A percentile compares a stretch with the other conserved stretches of the same genome.
Evolutionary conservation across 2,113 vertebrate species (phyloP).

Genomic region (Oncorhynchus keta): DNA sequence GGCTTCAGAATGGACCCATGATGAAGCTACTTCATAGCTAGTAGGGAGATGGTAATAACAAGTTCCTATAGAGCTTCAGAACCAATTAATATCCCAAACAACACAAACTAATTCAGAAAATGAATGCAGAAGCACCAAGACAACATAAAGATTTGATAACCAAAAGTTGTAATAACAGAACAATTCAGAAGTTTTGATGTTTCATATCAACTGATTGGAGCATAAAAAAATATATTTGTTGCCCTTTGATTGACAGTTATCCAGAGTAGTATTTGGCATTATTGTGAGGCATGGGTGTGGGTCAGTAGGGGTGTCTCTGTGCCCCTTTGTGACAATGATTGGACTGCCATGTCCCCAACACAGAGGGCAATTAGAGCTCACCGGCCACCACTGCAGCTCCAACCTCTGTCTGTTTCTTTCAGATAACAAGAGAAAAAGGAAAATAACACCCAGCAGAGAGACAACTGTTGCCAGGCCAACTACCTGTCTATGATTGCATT

Average conservation of each 20-base stretch:
- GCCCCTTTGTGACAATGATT: constrained; percentile 48
- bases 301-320: constrained; percentile 17
- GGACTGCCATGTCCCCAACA: constrained; percentile 35
- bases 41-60: no score
- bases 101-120: not conserved
- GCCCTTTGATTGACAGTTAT: not conserved
- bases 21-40: no score
- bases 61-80: no score
- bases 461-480: constrained; percentile 43
- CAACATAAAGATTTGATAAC: not conserved
- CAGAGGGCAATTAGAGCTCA: constrained; percentile 48
- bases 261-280: not conserved
- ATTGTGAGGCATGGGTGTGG: not conserved
- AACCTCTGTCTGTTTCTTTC: constrained; percentile 38
- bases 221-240: no score
- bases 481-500: not conserved
- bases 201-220: no score
- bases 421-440: constrained; percentile 26
- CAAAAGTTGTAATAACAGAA: no score
- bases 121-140: not conserved
- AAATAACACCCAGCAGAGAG: constrained; percentile 11
- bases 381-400: constrained; percentile 34
- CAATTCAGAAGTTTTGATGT: no score
- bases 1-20: no score
- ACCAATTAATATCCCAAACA: no score